Conservation (phyloP, 2,888 invertebrate genomes). For the Eueremaeus valkanovi region DNA sequence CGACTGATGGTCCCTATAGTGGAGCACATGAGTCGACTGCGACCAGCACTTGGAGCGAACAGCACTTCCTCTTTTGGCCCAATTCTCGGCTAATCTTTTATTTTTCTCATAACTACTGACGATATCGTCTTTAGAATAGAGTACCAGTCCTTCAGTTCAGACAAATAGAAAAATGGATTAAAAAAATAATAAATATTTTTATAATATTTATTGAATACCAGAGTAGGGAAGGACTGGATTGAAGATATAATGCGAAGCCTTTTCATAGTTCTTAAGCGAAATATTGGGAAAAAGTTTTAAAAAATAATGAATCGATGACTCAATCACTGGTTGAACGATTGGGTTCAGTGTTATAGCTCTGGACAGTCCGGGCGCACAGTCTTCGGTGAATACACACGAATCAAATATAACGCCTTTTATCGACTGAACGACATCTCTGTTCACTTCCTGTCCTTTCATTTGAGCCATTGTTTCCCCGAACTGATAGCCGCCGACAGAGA, state of each 20-base stretch:
- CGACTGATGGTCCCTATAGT: slow-evolving; percentile 28
- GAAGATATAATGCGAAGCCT: background rate
- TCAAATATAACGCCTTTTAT: no score
- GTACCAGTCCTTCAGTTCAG: background rate
- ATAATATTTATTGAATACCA: no score
- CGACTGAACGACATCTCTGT: no score
- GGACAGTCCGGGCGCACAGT: slow-evolving; percentile 34
- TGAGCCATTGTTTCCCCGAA: slow-evolving; percentile 72
- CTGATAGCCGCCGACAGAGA: slow-evolving; percentile 83
- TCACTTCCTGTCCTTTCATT: no score
- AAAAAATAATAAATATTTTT: no score
- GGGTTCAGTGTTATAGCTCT: slow-evolving; percentile 35
- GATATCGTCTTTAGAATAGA: slow-evolving; percentile 28
- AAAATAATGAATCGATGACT: slow-evolving; percentile 26
- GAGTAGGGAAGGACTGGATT: background rate
- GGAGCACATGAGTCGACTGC: slow-evolving; percentile 22
- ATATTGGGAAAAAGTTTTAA: background rate
- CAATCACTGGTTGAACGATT: slow-evolving; percentile 26
- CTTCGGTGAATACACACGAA: slow-evolving; percentile 35
- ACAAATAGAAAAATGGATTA: no score
- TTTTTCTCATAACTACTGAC: slow-evolving; percentile 7
- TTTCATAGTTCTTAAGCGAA: background rate
- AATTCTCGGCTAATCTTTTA: background rate
- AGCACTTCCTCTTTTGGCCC: background rate
- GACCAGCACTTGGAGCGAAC: slow-evolving; percentile 16